These are phyloP conservation scores for Globodera ellingtonae DNA, from an alignment of 1,140 invertebrate species.

Conservation along the genomic window DNA sequence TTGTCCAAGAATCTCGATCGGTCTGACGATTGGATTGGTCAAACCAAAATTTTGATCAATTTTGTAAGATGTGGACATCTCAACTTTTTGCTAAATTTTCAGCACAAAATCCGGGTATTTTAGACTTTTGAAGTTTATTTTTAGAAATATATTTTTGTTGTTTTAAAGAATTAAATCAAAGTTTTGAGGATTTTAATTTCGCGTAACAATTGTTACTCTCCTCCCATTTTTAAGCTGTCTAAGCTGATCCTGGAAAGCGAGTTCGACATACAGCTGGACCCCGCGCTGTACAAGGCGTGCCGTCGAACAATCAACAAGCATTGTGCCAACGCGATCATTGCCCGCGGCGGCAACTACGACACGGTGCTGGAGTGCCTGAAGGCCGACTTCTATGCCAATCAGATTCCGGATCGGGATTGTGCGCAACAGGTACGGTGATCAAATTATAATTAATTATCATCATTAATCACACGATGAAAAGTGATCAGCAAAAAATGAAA, in stretches of 20 bases:
- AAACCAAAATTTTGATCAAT: no score
- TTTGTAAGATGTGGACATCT: no score
- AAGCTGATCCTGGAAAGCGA: constrained; percentile 61
- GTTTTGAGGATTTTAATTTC: no score
- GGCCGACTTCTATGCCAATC: constrained; percentile 61
- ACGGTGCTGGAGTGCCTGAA: constrained; percentile 63
- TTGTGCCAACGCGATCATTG: constrained; percentile 69
- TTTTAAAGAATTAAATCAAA: no score
- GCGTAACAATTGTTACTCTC: background rate
- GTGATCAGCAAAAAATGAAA: background rate
- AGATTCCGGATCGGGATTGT: constrained; percentile 54
- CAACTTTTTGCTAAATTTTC: no score
- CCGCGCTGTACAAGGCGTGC: constrained; percentile 79
- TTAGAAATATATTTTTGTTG: no score
- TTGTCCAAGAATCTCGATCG: no score
- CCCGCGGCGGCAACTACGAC: constrained; percentile 55
- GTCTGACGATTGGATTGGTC: no score
- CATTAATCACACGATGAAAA: background rate
- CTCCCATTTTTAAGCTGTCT: constrained; percentile 45
- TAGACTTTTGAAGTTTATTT: no score
- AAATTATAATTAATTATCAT: background rate
- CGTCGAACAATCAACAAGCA: constrained; percentile 75
- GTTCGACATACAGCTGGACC: constrained; percentile 83
- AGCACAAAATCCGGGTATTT: no score
- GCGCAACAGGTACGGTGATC: constrained; percentile 34